A percentile compares a stretch with the other conserved stretches of the same genome.
These are phyloP conservation scores for Leptatherina wallacei DNA, from an alignment of 2,797 vertebrate genomes.

Conservation along the genomic window DNA sequence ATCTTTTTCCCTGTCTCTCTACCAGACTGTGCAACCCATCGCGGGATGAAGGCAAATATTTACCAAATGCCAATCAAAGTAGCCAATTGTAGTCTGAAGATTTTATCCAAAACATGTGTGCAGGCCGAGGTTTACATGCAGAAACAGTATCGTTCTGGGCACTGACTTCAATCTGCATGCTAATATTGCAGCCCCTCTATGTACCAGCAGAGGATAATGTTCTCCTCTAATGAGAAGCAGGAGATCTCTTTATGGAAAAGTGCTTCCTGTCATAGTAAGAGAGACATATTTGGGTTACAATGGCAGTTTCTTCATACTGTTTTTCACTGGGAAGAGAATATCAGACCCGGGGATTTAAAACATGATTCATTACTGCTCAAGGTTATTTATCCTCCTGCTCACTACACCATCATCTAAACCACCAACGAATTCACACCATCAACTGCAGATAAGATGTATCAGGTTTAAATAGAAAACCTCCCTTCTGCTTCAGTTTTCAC, in stretches of 20 bases:
- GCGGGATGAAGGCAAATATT: conserved; percentile 69
- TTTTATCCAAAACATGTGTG: conserved; percentile 75
- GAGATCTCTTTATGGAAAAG: conserved; percentile 64
- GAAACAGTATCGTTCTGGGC: conserved; percentile 57
- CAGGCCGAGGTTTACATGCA: conserved; percentile 54
- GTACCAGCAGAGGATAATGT: conserved; percentile 60
- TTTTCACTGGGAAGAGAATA: conserved; percentile 48
- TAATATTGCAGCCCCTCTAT: conserved; percentile 46
- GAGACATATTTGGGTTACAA: conserved; percentile 71
- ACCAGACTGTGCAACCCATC: conserved; percentile 51
- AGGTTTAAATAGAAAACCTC: conserved; percentile 37
- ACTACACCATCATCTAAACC: conserved; percentile 37
- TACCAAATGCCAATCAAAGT: conserved; percentile 68
- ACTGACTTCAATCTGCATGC: conserved; percentile 39
- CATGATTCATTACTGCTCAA: conserved; percentile 51
- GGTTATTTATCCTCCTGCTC: conserved; percentile 62
- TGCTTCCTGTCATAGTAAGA: conserved; percentile 66
- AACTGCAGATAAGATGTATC: conserved; percentile 47
- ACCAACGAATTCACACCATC: conserved; percentile 42
- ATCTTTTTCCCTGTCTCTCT: conserved; percentile 40
- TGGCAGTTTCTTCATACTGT: conserved; percentile 35
- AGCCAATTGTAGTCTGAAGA: conserved; percentile 62
- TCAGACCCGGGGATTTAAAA: conserved; percentile 56
- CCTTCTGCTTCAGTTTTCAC: conserved; percentile 29
- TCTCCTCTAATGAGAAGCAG: conserved; percentile 64